These are phyloP conservation scores for Merluccius polli DNA, from an alignment of 2,797 vertebrate species.

Conservation along the genomic window DNA sequence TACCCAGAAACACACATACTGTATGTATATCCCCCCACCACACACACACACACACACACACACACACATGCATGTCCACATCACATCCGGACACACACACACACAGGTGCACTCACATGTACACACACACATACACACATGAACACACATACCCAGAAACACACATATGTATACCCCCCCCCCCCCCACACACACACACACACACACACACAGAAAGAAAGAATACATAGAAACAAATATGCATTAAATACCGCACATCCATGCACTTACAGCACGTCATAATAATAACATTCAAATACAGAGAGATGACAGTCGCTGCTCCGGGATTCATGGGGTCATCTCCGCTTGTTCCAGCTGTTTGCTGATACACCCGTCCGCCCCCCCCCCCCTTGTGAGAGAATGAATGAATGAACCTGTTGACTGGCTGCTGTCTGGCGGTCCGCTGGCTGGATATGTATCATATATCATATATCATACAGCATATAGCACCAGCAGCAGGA, in stretches of 20 bases:
- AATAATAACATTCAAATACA: constrained; percentile 22
- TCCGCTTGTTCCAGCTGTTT: too few species aligned
- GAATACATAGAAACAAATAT: too few species aligned
- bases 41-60: not conserved
- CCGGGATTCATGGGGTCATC: too few species aligned
- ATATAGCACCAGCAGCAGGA: constrained; percentile 56
- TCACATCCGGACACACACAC: constrained; percentile 16
- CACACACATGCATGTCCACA: not conserved
- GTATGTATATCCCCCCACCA: not conserved
- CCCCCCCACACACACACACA: not conserved
- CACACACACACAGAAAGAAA: not conserved
- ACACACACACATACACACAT: constrained; percentile 15
- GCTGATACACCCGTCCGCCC: too few species aligned
- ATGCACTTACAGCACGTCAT: constrained; percentile 20
- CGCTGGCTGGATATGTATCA: constrained; percentile 50
- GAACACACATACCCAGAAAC: constrained; percentile 7
- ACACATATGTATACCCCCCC: too few species aligned
- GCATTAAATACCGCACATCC: constrained; percentile 2
- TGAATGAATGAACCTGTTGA: constrained; percentile 39
- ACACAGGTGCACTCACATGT: constrained; percentile 27
- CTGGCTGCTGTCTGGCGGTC: constrained; percentile 66
- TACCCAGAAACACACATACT: constrained; percentile 10
- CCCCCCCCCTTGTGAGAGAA: too few species aligned
- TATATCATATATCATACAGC: constrained; percentile 3
- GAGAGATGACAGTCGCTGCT: not conserved